These are phyloP conservation scores for Caenorhabditis latens DNA, from an alignment of 1,140 invertebrate species.

Conservation along the genomic window DNA sequence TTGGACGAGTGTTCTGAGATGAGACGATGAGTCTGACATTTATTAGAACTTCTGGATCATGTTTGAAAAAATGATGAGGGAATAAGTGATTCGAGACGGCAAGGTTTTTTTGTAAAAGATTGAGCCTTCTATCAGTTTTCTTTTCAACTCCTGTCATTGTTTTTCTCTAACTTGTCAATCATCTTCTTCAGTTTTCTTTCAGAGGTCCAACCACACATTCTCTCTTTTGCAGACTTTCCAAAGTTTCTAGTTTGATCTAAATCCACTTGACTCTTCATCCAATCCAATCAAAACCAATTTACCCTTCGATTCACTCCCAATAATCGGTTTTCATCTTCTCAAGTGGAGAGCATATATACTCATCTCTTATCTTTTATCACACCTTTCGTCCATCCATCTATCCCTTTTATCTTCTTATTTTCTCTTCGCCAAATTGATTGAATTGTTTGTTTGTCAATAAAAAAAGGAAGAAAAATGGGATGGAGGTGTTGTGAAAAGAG, in stretches of 20 bases:
- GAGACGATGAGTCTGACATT: too few relatives aligned
- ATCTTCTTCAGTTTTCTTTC: too few relatives aligned
- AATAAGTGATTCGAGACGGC: too few relatives aligned
- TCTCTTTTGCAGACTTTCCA: not conserved
- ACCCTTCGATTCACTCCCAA: too few relatives aligned
- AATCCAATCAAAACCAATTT: not conserved
- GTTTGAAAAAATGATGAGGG: too few relatives aligned
- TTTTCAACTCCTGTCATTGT: too few relatives aligned
- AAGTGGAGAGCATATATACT: conserved; percentile 14
- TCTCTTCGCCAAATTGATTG: not conserved
- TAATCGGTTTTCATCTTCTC: not conserved
- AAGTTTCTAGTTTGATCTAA: not conserved
- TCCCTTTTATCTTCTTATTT: not conserved
- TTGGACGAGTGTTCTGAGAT: too few relatives aligned
- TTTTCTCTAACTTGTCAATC: too few relatives aligned
- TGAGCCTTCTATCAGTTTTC: too few relatives aligned
- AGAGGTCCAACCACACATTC: too few relatives aligned
- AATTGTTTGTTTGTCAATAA: conserved; percentile 30
- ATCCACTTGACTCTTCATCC: not conserved
- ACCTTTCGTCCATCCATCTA: not conserved
- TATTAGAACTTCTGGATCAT: too few relatives aligned
- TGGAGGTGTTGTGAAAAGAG: not conserved
- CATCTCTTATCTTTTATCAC: conserved; percentile 7
- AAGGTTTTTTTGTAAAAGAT: too few relatives aligned
- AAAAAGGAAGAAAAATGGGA: not conserved